A percentile compares a stretch with the other conserved stretches of the same genome.
These are phyloP conservation scores for Rhinogobius similis DNA, from an alignment of 2,113 vertebrate species.

Conservation along the genomic window DNA sequence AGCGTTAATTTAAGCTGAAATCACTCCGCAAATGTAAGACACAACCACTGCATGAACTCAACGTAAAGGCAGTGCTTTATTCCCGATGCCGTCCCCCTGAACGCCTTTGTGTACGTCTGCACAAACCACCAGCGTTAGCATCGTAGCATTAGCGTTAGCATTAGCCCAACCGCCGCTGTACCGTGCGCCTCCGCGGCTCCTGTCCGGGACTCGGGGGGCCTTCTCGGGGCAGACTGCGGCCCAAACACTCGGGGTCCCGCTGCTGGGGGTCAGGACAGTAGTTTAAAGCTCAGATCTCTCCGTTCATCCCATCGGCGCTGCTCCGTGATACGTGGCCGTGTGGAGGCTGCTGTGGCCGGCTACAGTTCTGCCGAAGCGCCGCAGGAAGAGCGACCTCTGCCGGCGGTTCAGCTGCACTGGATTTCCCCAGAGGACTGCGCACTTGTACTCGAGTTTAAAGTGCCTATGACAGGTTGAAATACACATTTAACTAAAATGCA, in stretches of 20 bases:
- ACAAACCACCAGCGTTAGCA: neutral
- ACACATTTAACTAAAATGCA: too few species aligned
- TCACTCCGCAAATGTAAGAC: neutral
- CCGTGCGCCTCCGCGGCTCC: neutral
- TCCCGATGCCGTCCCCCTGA: too few species aligned
- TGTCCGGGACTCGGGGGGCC: neutral
- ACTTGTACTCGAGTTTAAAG: too few species aligned
- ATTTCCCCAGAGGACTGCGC: too few species aligned
- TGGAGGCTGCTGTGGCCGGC: neutral
- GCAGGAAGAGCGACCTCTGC: neutral
- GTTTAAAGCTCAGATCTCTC: neutral
- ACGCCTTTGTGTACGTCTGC: neutral
- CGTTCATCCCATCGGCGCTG: conserved; percentile 8
- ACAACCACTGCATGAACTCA: neutral
- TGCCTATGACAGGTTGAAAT: too few species aligned
- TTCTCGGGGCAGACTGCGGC: neutral
- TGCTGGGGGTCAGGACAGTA: neutral
- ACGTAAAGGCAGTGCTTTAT: neutral
- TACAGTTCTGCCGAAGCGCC: neutral
- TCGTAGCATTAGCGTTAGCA: neutral
- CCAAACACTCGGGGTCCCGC: conserved; percentile 7
- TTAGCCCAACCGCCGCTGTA: neutral
- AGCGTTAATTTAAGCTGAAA: neutral
- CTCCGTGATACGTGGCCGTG: neutral
- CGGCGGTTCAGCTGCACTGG: neutral